Evolutionary conservation across 2,113 vertebrate species (phyloP), one percentile per base, ranked within the genome.

Genomic region (Hippolais icterina): DNA sequence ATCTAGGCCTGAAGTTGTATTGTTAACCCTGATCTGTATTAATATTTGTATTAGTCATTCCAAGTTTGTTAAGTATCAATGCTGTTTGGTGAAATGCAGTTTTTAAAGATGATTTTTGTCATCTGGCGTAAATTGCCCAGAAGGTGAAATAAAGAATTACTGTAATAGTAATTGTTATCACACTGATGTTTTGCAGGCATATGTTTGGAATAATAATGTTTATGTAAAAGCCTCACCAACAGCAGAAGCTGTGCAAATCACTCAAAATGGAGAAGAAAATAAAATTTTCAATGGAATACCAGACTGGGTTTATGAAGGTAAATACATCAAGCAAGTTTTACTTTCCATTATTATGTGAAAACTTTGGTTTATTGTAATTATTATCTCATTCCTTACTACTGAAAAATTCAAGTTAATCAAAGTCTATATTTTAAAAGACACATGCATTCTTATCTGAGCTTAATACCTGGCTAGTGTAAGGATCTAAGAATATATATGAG

Each of bases 261-360:
- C 99, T 46, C 6, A 25, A 24, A 97, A 98, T 70, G 99, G 99
- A 83, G 95, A 98, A 95, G 96, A 98, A 96, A 98, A 99, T 91
- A 94, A 97, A 93, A 98, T 99, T 95, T 98, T 97, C 49, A 99
- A 99, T 96, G 99, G 99, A 82, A 93, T 99, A 90, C 98, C 99
- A 91, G 99, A 99, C 96, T 99, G 99, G 99, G 98, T 98, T 49
- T 99, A 99, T 97, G 99, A 99, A 98, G 99, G 99, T 99, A 96
- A 94, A 19, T 94, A 15, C 25, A 18, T 29, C 29, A 65, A 87
- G 42, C 24, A 41, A 89, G 35, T 80, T 77, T 85, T 78, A 61
- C 24, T 86, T 84, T 90, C 15, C 28, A 41, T 59, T 57, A 35
- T 37, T 27, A 42, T 84, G 28, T 75, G 59, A 83, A 93, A 91